Percentiles rank a stretch among this genome's conserved stretches.
These are phyloP conservation scores for Masticophis lateralis DNA, from an alignment of 2,797 vertebrate species.

Conservation along the genomic window DNA sequence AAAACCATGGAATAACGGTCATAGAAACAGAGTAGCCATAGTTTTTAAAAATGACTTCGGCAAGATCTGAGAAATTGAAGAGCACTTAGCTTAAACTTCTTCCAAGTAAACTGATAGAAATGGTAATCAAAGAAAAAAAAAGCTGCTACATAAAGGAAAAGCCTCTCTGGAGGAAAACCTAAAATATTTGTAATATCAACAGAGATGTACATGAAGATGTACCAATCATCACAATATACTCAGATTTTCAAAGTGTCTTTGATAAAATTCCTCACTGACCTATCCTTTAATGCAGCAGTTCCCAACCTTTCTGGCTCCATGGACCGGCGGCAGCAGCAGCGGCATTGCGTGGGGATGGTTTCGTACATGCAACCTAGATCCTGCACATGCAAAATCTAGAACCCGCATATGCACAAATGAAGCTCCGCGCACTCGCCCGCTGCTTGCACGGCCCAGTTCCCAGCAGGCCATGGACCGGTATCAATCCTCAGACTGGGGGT, in stretches of 20 bases:
- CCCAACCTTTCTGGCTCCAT: not conserved
- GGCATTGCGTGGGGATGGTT: not conserved
- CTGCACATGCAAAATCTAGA: not conserved
- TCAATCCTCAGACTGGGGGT: not conserved
- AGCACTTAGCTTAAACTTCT: not conserved
- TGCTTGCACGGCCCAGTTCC: not conserved
- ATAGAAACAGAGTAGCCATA: not conserved
- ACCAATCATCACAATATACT: not conserved
- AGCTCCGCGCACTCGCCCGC: not conserved
- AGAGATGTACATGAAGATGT: not conserved
- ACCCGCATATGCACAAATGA: not conserved
- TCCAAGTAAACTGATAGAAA: not conserved
- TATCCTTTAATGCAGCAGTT: not conserved
- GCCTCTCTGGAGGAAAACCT: not conserved
- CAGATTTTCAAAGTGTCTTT: not conserved
- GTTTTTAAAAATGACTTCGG: not conserved
- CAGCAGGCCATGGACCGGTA: not conserved
- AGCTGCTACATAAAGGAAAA: not conserved
- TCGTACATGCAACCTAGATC: not conserved
- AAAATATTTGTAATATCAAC: not conserved
- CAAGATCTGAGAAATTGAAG: not conserved
- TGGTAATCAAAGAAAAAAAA: not conserved
- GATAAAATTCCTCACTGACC: not conserved
- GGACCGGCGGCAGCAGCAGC: not conserved
- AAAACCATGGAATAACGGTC: not conserved